A percentile compares a stretch with the other conserved stretches of the same genome.
Evolutionary conservation across 2,797 vertebrate genomes (phyloP).

Genomic region (Antennarius maculatus): DNA sequence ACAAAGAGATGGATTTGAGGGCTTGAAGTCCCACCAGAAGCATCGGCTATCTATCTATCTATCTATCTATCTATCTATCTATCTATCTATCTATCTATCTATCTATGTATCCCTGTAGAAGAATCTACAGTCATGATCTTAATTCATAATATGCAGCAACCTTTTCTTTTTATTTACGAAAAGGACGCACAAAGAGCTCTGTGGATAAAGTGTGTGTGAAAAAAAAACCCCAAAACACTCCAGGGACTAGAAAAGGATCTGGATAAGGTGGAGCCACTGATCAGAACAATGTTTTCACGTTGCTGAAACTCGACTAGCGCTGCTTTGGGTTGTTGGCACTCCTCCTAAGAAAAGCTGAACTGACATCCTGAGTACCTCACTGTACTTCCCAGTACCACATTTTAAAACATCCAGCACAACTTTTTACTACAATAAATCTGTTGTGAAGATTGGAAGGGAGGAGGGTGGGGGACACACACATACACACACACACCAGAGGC

Average conservation of each 20-base stretch:
- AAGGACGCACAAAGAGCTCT: slow-evolving; percentile 55
- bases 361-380: slow-evolving; percentile 60
- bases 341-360: slow-evolving; percentile 53
- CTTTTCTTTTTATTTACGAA: slow-evolving; percentile 29
- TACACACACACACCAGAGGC: slow-evolving; percentile 22
- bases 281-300: slow-evolving; percentile 50
- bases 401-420: slow-evolving; percentile 45
- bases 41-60: slow-evolving; percentile 12
- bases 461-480: slow-evolving; percentile 42
- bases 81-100: slow-evolving; percentile 1
- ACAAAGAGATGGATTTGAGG: slow-evolving; percentile 39
- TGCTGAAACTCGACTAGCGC: slow-evolving; percentile 46
- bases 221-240: slow-evolving; percentile 18
- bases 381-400: slow-evolving; percentile 59
- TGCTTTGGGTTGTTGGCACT: slow-evolving; percentile 44
- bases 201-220: slow-evolving; percentile 17
- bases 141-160: slow-evolving; percentile 48
- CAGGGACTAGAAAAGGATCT: slow-evolving; percentile 48
- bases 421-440: slow-evolving; percentile 39
- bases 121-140: slow-evolving; percentile 46
- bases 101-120: slow-evolving; percentile 28
- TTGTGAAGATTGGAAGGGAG: slow-evolving; percentile 45
- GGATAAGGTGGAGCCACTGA: slow-evolving; percentile 48
- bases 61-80: slow-evolving; percentile 13
- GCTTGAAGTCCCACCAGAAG: slow-evolving; percentile 19